These are phyloP conservation scores for Scarus forsteni DNA, from an alignment of 2,797 vertebrate genomes.

Conservation along the genomic window DNA sequence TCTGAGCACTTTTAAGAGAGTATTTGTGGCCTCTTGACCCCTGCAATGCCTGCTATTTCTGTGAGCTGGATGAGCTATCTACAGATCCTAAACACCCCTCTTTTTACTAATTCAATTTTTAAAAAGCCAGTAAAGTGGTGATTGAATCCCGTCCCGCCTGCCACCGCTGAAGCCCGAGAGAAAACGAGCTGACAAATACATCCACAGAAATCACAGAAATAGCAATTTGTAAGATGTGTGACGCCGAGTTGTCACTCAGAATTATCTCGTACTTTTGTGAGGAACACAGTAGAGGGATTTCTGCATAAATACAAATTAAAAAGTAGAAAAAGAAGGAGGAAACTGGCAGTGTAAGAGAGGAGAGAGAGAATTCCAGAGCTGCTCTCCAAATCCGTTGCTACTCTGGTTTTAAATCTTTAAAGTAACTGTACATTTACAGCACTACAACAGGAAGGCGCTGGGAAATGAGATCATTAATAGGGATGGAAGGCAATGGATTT, in stretches of 20 bases:
- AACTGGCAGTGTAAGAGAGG: slow-evolving; percentile 23
- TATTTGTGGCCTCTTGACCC: slow-evolving; percentile 44
- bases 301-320: slow-evolving; percentile 68
- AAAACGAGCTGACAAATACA: slow-evolving; percentile 56
- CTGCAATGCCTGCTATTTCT: slow-evolving; percentile 48
- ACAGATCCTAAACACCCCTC: slow-evolving; percentile 14
- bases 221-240: slow-evolving; percentile 42
- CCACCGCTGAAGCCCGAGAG: slow-evolving; percentile 50
- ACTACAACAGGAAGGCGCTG: slow-evolving; percentile 28
- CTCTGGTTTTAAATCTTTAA: slow-evolving; percentile 75
- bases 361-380: slow-evolving; percentile 51
- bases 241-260: slow-evolving; percentile 70
- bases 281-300: slow-evolving; percentile 69
- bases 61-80: slow-evolving; percentile 23
- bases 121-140: slow-evolving; percentile 13
- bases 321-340: slow-evolving; percentile 46
- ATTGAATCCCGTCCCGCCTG: slow-evolving; percentile 64
- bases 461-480: slow-evolving; percentile 81
- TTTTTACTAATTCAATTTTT: slow-evolving; percentile 44
- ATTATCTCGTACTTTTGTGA: slow-evolving; percentile 68
- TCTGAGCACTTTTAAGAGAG: slow-evolving; percentile 32
- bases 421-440: slow-evolving; percentile 63
- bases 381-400: slow-evolving; percentile 55
- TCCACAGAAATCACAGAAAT: slow-evolving; percentile 66
- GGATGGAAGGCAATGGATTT: slow-evolving; percentile 77